Evolutionary conservation across 2,113 vertebrate species (phyloP), one percentile per base, ranked within the genome.

Genomic region (Chaetura pelagica): DNA sequence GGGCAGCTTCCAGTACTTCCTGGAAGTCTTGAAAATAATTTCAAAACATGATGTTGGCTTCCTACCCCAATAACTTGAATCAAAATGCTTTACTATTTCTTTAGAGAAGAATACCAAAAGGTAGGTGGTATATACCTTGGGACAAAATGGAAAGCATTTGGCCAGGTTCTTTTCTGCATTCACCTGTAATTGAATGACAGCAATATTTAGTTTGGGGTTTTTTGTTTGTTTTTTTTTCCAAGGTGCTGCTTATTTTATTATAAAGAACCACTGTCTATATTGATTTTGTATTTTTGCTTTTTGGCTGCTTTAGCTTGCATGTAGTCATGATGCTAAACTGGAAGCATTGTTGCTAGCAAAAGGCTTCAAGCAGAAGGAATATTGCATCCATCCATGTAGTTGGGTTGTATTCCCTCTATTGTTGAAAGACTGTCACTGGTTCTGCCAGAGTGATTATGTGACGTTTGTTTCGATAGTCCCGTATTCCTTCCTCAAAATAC

Each of bases 241-340:
- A 10, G 29, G 12, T 81, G 15, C 63, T 92, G 0, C 59, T 90
- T 93, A 46, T 80, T 89, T 82, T 59, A 32, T 64, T 52, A 29
- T 6, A 8, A 51, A 64, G 58, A 52, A 40, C 8, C 38, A 16
- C 30, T 71, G 12, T 19, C 27, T 93, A 7, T 68, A 42, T 12
- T 89, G 57, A 85, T 82, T 89, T 89, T 42, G 7, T 87, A 17
- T 86, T 76, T 89, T 52, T 76, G 76, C 88, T 90, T 90, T 84
- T 62, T 90, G 79, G 78, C 93, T 73, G 84, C 75, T 90, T 59
- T 84, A 90, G 85, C 77, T 95, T 96, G 87, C 90, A 91, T 96
- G 85, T 81, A 61, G 73, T 73, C 10, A 6, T 69, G 49, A 85
- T 83, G 87, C 84, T 90, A 71, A 84, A 42, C 29, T 71, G 46